These are phyloP conservation scores for Oithona nana DNA, from an alignment of 2,888 invertebrate species.

Conservation along the genomic window DNA sequence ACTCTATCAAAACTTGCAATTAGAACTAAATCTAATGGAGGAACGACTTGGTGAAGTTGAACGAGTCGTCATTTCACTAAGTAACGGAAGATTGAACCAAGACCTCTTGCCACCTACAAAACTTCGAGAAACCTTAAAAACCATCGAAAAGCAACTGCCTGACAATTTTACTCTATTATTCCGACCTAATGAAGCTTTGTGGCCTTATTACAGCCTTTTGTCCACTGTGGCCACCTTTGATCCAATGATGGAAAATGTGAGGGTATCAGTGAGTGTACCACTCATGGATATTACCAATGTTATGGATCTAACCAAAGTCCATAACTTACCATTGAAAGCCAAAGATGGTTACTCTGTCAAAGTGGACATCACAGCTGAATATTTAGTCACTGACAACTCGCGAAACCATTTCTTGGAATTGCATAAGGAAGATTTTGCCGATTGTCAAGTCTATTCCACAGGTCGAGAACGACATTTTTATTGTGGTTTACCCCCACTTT, in stretches of 20 bases:
- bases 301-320: constrained; percentile 8
- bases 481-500: constrained; percentile 11
- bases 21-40: background rate
- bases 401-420: constrained; percentile 9
- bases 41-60: constrained; percentile 5
- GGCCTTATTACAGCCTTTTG: constrained; percentile 14
- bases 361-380: constrained; percentile 15
- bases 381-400: constrained; percentile 6
- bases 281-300: background rate
- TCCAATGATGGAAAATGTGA: background rate
- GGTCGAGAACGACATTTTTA: constrained; percentile 9
- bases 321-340: constrained; percentile 15
- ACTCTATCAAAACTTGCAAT: background rate
- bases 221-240: background rate
- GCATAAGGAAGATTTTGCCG: constrained; percentile 12
- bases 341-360: constrained; percentile 13
- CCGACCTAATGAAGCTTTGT: background rate
- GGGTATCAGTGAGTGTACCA: constrained; percentile 5
- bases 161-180: background rate
- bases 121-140: background rate
- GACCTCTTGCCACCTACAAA: background rate
- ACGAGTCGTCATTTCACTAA: background rate
- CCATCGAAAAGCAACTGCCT: constrained; percentile 10
- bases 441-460: constrained; percentile 8
- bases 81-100: background rate